Evolutionary conservation across 2,797 vertebrate genomes (phyloP).

Genomic region (Macrochelys suwanniensis): DNA sequence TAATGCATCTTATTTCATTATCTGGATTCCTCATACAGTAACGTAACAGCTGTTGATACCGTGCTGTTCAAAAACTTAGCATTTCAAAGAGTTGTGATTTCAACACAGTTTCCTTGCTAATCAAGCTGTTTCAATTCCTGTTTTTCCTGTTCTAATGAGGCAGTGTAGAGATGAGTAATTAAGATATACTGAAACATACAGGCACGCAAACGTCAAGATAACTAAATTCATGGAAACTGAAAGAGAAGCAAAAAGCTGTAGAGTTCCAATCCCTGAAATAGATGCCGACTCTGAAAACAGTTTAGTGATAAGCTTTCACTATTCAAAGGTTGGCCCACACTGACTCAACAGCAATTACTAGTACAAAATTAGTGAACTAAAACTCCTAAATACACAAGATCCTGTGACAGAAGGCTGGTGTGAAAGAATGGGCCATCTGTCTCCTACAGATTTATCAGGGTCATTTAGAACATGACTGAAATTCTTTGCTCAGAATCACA

Average conservation of each 20-base stretch:
- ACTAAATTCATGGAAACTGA: neutral
- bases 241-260: neutral
- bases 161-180: conserved; percentile 9
- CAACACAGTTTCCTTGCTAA: neutral
- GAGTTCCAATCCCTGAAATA: neutral
- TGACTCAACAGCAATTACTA: neutral
- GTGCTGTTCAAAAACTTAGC: neutral
- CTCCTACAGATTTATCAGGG: neutral
- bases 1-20: neutral
- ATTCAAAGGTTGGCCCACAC: neutral
- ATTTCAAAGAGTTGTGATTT: neutral
- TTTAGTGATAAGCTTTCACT: neutral
- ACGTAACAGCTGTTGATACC: neutral
- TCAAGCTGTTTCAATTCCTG: neutral
- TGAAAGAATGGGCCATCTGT: neutral
- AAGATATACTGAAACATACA: neutral
- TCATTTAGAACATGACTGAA: neutral
- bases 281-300: neutral
- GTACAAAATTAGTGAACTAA: neutral
- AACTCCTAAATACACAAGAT: neutral
- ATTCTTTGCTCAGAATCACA: neutral
- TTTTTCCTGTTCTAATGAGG: neutral
- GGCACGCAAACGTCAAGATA: neutral
- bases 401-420: neutral
- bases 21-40: neutral